Percentiles rank a stretch among this genome's conserved stretches.
These are phyloP conservation scores for Cephus rjabovi DNA, from an alignment of 2,888 invertebrate genomes.

Conservation along the genomic window DNA sequence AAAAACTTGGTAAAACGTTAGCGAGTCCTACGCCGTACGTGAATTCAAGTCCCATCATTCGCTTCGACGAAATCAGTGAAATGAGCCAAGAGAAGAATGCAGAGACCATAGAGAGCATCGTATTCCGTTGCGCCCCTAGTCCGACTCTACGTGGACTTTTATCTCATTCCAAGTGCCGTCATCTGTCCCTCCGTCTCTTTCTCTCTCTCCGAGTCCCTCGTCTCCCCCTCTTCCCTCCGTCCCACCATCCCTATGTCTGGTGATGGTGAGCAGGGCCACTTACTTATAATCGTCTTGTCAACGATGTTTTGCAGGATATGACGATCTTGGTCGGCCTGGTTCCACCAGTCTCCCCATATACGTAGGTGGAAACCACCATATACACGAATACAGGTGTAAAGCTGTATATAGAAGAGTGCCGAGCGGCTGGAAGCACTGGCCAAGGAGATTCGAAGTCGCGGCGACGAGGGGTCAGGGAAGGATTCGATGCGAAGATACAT, in stretches of 20 bases:
- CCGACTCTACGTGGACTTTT: too few species aligned
- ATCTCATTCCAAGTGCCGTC: not conserved
- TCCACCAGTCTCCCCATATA: conserved; percentile 54
- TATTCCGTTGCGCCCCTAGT: too few species aligned
- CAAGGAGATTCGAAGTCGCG: not conserved
- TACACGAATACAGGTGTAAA: conserved; percentile 57
- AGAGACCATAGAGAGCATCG: too few species aligned
- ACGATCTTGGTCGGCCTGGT: conserved; percentile 36
- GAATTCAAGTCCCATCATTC: too few species aligned
- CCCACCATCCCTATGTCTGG: conserved; percentile 14
- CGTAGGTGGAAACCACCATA: conserved; percentile 48
- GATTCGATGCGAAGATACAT: conserved; percentile 28
- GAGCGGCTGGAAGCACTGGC: not conserved
- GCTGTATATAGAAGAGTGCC: conserved; percentile 20
- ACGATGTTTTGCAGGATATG: conserved; percentile 49
- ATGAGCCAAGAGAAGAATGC: too few species aligned
- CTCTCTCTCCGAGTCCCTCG: conserved; percentile 1
- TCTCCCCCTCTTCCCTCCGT: conserved; percentile 13
- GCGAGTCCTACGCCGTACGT: too few species aligned
- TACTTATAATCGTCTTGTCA: conserved; percentile 53
- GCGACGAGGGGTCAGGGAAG: not conserved
- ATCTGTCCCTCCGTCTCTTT: conserved; percentile 18
- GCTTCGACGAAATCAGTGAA: too few species aligned
- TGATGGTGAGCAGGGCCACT: conserved; percentile 26
- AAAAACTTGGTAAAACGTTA: too few species aligned